Conservation (phyloP, 1,140 invertebrate genomes). For the Drosophila bifasciata region DNA sequence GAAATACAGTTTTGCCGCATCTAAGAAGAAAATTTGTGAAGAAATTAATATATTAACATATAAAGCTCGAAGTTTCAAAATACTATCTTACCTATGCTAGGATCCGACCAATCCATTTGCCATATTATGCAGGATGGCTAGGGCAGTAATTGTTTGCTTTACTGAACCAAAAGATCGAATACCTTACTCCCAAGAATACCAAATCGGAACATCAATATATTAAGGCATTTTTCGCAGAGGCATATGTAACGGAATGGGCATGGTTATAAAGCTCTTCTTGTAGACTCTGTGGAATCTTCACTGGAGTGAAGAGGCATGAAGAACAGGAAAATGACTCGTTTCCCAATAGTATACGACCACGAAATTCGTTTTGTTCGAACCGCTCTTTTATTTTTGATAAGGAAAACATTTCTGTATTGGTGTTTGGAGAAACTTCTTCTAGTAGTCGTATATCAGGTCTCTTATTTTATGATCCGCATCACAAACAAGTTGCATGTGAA, state of each 20-base stretch:
- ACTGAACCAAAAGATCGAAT: slow-evolving; percentile 43
- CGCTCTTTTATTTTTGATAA: slow-evolving; percentile 69
- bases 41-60: neutral
- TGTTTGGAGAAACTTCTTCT: slow-evolving; percentile 38
- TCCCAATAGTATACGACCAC: slow-evolving; percentile 68
- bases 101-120: slow-evolving; percentile 77
- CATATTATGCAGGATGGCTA: slow-evolving; percentile 74
- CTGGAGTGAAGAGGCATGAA: slow-evolving; percentile 64
- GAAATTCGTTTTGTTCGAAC: slow-evolving; percentile 78
- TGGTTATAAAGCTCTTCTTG: slow-evolving; percentile 70
- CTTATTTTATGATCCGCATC: slow-evolving; percentile 69
- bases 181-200: slow-evolving; percentile 58
- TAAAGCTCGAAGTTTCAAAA: neutral
- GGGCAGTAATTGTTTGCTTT: slow-evolving; percentile 69
- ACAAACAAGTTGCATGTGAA: slow-evolving; percentile 69
- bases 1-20: slow-evolving; percentile 38
- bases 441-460: slow-evolving; percentile 67
- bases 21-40: slow-evolving; percentile 19
- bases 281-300: slow-evolving; percentile 40
- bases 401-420: slow-evolving; percentile 56
- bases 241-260: slow-evolving; percentile 60
- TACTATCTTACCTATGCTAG: slow-evolving; percentile 41
- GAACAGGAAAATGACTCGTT: slow-evolving; percentile 59
- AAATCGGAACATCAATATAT: slow-evolving; percentile 56
- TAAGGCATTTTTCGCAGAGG: slow-evolving; percentile 63